These are phyloP conservation scores for Melanostigma gelatinosum DNA, from an alignment of 2,113 vertebrate genomes.

Conservation along the genomic window DNA sequence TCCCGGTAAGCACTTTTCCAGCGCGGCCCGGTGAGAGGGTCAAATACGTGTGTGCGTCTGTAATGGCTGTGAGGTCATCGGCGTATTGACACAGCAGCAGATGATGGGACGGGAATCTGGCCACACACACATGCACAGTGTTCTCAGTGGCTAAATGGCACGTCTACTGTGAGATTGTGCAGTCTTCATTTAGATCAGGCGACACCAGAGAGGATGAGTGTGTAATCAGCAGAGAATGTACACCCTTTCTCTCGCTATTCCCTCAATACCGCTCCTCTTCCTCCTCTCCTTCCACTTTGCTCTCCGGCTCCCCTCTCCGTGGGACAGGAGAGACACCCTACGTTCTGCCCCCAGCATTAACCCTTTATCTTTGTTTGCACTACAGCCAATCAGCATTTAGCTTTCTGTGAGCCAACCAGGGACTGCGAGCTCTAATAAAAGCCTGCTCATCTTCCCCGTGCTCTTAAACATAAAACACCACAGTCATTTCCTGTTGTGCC, in stretches of 20 bases:
- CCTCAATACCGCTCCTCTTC: neutral
- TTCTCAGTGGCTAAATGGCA: conserved; percentile 64
- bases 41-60: conserved; percentile 65
- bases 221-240: conserved; percentile 67
- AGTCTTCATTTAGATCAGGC: conserved; percentile 71
- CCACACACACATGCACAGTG: conserved; percentile 2
- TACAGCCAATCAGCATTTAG: conserved; percentile 26
- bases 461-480: neutral
- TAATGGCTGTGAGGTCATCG: conserved; percentile 62
- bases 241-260: conserved; percentile 39
- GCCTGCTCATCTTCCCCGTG: neutral
- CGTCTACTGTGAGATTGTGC: conserved; percentile 54
- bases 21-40: conserved; percentile 49
- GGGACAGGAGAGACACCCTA: neutral
- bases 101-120: conserved; percentile 58
- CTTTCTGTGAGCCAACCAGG: conserved; percentile 12
- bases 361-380: neutral
- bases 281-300: neutral
- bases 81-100: conserved; percentile 57
- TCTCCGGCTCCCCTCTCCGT: neutral
- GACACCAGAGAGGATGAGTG: conserved; percentile 64
- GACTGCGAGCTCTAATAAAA: neutral
- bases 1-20: conserved; percentile 64
- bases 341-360: neutral
- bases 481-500: neutral